These are phyloP conservation scores for Lampris incognitus DNA, from an alignment of 2,113 vertebrate genomes.

Conservation along the genomic window DNA sequence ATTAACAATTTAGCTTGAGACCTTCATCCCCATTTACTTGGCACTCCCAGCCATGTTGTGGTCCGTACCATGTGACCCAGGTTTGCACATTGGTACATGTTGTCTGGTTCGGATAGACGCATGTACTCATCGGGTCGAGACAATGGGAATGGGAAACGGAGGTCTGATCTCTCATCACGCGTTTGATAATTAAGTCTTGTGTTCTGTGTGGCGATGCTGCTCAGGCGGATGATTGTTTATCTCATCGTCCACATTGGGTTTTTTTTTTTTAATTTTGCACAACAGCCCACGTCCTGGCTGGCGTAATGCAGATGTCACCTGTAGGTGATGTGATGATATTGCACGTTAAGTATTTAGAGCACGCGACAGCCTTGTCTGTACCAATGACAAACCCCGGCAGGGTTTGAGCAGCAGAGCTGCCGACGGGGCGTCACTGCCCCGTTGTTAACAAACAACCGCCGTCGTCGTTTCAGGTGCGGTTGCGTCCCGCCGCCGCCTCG, in stretches of 20 bases:
- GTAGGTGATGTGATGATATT: neutral
- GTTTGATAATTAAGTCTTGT: neutral
- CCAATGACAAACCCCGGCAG: slow-evolving; percentile 16
- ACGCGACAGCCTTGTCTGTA: slow-evolving; percentile 17
- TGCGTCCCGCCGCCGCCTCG: slow-evolving; percentile 13
- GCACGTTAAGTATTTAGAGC: neutral
- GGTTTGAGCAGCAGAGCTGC: slow-evolving; percentile 1
- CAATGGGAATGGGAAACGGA: neutral
- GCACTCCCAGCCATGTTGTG: neutral
- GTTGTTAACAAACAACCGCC: slow-evolving; percentile 12
- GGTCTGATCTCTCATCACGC: neutral
- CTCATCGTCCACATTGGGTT: neutral
- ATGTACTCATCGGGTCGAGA: neutral
- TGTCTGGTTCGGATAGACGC: neutral
- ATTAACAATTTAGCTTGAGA: no score
- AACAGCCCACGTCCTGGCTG: slow-evolving; percentile 5
- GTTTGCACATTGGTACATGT: neutral
- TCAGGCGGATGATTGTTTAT: neutral
- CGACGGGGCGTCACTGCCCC: neutral
- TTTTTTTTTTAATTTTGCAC: neutral
- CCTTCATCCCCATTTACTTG: no score
- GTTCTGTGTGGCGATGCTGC: neutral
- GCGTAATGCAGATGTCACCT: slow-evolving; percentile 9
- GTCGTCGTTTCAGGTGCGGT: slow-evolving; percentile 29
- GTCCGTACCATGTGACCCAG: neutral